phyloP scores from a whole-genome alignment of 2,888 invertebrate genomes.

The Agonopterix alstromeriana region DNA sequence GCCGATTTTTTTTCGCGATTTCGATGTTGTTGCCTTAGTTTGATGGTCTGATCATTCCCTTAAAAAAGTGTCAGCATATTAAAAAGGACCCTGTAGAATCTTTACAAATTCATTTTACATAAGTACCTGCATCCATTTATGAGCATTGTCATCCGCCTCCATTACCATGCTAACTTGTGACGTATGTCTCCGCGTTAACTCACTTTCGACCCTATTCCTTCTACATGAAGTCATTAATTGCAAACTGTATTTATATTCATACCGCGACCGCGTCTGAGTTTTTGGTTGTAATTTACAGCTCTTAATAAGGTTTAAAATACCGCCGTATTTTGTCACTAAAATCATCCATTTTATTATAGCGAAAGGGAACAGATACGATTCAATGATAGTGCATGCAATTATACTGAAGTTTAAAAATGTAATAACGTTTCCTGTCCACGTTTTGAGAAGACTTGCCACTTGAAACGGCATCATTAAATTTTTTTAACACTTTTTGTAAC shows the following conservation, averaged over 20 bases:
- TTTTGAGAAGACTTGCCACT: background rate
- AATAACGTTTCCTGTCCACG: constrained; percentile 22
- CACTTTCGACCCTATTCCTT: background rate
- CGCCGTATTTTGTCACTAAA: constrained; percentile 33
- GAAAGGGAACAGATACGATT: constrained; percentile 40
- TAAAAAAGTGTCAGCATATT: too few relatives aligned
- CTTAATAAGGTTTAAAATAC: constrained; percentile 15
- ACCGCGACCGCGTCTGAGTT: constrained; percentile 10
- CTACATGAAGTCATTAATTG: constrained; percentile 29
- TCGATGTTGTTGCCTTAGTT: too few relatives aligned
- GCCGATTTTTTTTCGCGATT: too few relatives aligned
- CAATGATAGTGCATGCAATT: constrained; percentile 34
- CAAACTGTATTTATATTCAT: constrained; percentile 33
- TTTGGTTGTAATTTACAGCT: constrained; percentile 5
- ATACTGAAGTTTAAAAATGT: constrained; percentile 29
- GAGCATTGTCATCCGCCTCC: constrained; percentile 19
- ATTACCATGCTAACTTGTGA: constrained; percentile 38
- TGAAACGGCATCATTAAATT: background rate
- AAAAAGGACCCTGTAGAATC: too few relatives aligned
- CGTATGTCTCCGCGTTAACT: constrained; percentile 13
- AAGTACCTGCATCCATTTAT: constrained; percentile 29
- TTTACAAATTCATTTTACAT: background rate
- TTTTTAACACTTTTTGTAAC: background rate
- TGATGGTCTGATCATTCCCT: too few relatives aligned
- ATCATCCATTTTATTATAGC: constrained; percentile 44